Percentiles rank a stretch among this genome's conserved stretches.
phyloP scores from a whole-genome alignment of 2,888 invertebrate species.

The Unio pictorum region DNA sequence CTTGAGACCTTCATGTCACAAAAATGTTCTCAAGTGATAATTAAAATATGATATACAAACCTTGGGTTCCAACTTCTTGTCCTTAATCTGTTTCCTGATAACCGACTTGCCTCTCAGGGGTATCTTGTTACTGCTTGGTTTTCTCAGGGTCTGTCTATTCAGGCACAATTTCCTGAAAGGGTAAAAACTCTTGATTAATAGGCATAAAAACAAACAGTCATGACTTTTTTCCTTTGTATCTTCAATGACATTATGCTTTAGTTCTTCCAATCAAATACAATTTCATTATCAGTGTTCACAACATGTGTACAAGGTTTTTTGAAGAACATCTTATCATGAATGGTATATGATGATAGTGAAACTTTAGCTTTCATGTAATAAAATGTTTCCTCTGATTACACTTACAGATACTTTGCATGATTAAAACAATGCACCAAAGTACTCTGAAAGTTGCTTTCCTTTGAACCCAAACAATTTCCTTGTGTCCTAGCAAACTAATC shows the following conservation, averaged over 20 bases:
- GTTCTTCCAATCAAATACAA: background rate
- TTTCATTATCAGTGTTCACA: background rate
- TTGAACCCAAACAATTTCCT: too few species aligned
- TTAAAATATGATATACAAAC: slow-evolving; percentile 12
- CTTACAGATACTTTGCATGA: too few species aligned
- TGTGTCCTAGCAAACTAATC: too few species aligned
- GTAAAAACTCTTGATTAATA: slow-evolving; percentile 2
- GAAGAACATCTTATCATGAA: too few species aligned
- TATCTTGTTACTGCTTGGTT: slow-evolving; percentile 66
- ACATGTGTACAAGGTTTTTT: too few species aligned
- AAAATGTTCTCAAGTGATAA: too few species aligned
- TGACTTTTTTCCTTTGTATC: background rate
- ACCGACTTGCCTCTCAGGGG: slow-evolving; percentile 65
- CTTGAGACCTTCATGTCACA: too few species aligned
- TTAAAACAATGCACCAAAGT: too few species aligned
- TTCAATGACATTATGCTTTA: background rate
- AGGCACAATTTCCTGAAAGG: slow-evolving; percentile 53
- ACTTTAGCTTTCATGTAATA: too few species aligned
- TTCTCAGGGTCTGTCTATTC: slow-evolving; percentile 65
- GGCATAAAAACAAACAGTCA: background rate
- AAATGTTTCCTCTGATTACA: too few species aligned
- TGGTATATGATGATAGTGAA: too few species aligned
- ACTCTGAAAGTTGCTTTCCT: too few species aligned
- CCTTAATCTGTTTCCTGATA: slow-evolving; percentile 43
- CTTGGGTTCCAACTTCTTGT: slow-evolving; percentile 49